Evolutionary conservation across 2,797 vertebrate genomes (phyloP).

Genomic region (Moxostoma hubbsi): DNA sequence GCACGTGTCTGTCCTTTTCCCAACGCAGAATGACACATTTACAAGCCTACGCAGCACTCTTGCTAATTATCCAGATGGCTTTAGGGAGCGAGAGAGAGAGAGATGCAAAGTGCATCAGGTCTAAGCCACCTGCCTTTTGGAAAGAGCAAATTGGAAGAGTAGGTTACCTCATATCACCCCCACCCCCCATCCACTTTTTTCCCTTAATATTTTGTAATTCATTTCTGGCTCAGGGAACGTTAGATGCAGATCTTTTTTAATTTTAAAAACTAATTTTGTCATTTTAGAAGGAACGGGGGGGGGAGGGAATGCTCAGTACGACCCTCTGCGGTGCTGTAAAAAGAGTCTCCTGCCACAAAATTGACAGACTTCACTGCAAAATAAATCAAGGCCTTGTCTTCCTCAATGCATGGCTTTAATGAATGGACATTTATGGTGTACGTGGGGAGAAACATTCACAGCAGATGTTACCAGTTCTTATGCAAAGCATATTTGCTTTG

Average conservation of each 20-base stretch:
- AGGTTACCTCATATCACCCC: conserved; percentile 37
- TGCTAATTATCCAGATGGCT: conserved; percentile 54
- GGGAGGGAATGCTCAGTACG: neutral
- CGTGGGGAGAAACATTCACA: neutral
- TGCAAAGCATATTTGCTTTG: conserved; percentile 23
- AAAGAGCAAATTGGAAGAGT: neutral
- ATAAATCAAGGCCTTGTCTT: conserved; percentile 3
- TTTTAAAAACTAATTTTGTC: neutral
- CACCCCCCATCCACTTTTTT: neutral
- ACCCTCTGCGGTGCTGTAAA: conserved; percentile 19
- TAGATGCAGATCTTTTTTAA: neutral
- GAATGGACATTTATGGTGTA: conserved; percentile 5
- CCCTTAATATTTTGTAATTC: conserved; percentile 35
- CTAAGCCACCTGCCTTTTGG: conserved; percentile 18
- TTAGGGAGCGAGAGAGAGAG: conserved; percentile 11
- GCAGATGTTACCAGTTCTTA: conserved; percentile 7
- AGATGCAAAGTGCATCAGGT: conserved; percentile 16
- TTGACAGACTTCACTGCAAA: conserved; percentile 26
- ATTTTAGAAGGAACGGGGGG: neutral
- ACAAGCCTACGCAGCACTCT: conserved; percentile 52
- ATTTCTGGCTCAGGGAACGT: conserved; percentile 14
- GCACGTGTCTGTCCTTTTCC: conserved; percentile 29
- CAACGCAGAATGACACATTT: conserved; percentile 44
- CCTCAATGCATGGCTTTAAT: neutral
- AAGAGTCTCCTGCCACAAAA: neutral